These are phyloP conservation scores for Pygocentrus nattereri DNA, from an alignment of 2,797 vertebrate species.

Conservation along the genomic window DNA sequence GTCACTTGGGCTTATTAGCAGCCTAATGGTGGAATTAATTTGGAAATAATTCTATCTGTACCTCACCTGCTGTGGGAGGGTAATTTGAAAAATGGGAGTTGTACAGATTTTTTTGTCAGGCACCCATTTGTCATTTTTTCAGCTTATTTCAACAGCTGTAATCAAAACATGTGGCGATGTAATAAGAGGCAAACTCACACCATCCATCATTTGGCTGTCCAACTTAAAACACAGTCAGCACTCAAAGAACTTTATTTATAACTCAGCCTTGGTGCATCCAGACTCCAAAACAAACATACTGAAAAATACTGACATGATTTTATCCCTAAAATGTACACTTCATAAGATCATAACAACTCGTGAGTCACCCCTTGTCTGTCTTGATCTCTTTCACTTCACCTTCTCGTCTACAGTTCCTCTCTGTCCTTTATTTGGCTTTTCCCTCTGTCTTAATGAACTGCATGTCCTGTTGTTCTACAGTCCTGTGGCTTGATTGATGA, in stretches of 20 bases:
- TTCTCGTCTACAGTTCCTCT: slow-evolving; percentile 16
- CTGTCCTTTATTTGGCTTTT: neutral
- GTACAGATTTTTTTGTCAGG: slow-evolving; percentile 18
- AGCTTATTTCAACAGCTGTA: slow-evolving; percentile 19
- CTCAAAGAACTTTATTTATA: neutral
- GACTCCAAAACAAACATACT: neutral
- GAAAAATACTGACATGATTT: neutral
- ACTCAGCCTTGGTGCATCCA: neutral
- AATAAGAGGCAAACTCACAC: slow-evolving; percentile 40
- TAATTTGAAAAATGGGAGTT: slow-evolving; percentile 44
- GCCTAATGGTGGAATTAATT: slow-evolving; percentile 68
- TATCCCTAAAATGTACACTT: neutral
- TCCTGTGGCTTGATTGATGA: slow-evolving; percentile 69
- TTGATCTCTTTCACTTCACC: slow-evolving; percentile 34
- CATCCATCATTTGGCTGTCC: slow-evolving; percentile 57
- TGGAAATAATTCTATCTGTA: slow-evolving; percentile 62
- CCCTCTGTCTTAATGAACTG: slow-evolving; percentile 53
- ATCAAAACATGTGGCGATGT: slow-evolving; percentile 57
- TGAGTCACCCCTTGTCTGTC: slow-evolving; percentile 20
- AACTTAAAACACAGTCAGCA: slow-evolving; percentile 23
- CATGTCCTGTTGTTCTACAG: slow-evolving; percentile 57
- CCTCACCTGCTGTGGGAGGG: slow-evolving; percentile 58
- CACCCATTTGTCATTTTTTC: slow-evolving; percentile 48
- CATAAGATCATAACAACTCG: neutral
- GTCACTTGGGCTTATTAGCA: slow-evolving; percentile 61